Conservation (phyloP, 2,113 vertebrate species). For the Pao palembangensis region DNA sequence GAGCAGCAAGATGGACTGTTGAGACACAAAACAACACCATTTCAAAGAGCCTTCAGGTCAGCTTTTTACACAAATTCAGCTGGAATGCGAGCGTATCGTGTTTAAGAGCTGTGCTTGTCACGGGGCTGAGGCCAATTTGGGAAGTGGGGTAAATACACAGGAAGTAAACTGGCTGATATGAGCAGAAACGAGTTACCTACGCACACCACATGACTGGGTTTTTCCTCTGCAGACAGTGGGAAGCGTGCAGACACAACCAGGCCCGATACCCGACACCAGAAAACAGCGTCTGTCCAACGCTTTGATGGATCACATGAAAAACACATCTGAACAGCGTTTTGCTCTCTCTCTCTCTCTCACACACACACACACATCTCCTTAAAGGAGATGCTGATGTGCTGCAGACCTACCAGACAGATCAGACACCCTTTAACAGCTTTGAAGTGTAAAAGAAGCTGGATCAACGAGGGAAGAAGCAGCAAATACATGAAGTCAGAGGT, state of each 20-base stretch:
- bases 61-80: too few species aligned
- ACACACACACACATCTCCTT: constrained; percentile 22
- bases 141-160: constrained; percentile 29
- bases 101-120: neutral
- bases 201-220: constrained; percentile 9
- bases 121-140: constrained; percentile 16
- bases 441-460: constrained; percentile 46
- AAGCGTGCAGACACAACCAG: neutral
- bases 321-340: constrained; percentile 37
- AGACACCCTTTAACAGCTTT: constrained; percentile 52
- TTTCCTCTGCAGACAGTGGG: constrained; percentile 21
- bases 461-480: constrained; percentile 33
- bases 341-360: constrained; percentile 5
- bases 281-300: constrained; percentile 6
- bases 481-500: neutral
- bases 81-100: neutral
- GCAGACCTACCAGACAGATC: constrained; percentile 55
- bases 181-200: constrained; percentile 29
- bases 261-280: constrained; percentile 1
- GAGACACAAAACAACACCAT: neutral
- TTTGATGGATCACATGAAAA: constrained; percentile 37
- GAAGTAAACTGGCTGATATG: constrained; percentile 48
- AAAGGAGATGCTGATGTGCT: constrained; percentile 22
- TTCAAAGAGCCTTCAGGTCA: neutral
- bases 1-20: constrained; percentile 87